Percentiles rank a stretch among this genome's conserved stretches.
Evolutionary conservation across 2,888 invertebrate species (phyloP).

Genomic region (Drosophila neutralis): DNA sequence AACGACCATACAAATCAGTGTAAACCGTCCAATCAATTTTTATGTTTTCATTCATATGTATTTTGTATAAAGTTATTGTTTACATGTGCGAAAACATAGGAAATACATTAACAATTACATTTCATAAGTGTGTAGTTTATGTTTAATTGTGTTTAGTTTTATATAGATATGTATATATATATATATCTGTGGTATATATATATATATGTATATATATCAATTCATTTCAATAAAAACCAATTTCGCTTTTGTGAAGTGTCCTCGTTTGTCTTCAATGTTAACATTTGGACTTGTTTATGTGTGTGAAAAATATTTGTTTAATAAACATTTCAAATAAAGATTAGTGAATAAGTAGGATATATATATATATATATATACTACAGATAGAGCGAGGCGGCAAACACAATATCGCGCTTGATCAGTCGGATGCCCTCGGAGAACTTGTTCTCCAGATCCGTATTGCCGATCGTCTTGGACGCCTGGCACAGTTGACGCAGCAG

Average conservation of each 20-base stretch:
- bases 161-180: not conserved
- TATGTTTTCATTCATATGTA: constrained; percentile 62
- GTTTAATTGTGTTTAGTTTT: constrained; percentile 17
- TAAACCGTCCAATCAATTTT: constrained; percentile 82
- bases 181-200: not conserved
- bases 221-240: constrained; percentile 23
- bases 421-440: constrained; percentile 96
- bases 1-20: constrained; percentile 81
- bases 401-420: constrained; percentile 99
- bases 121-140: constrained; percentile 27
- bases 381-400: constrained; percentile 98
- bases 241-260: constrained; percentile 45
- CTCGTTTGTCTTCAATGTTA: constrained; percentile 4
- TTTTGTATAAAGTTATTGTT: constrained; percentile 31
- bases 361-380: constrained; percentile 82
- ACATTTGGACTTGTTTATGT: not conserved
- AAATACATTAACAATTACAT: constrained; percentile 36
- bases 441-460: constrained; percentile 97
- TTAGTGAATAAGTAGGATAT: not conserved
- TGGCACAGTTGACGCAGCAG: constrained; percentile 97
- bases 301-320: constrained; percentile 1
- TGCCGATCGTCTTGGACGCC: constrained; percentile 98
- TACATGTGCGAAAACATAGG: constrained; percentile 55
- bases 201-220: not conserved
- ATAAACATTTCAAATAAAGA: not conserved